phyloP scores from a whole-genome alignment of 2,113 vertebrate genomes.

The Nyctibius bracteatus region DNA sequence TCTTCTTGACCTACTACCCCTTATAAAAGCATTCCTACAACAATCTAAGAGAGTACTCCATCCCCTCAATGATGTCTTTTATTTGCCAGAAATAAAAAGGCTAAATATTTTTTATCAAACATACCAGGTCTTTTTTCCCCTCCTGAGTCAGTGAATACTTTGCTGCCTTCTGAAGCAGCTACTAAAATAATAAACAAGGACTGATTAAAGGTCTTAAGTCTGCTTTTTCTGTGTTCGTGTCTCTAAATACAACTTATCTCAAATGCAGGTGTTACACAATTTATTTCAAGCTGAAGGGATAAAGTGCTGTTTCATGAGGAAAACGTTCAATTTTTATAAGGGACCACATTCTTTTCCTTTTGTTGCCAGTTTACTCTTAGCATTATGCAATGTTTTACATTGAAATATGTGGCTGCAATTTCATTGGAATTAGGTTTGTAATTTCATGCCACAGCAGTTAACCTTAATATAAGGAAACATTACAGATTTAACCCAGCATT shows the following conservation, averaged over 20 bases:
- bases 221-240: neutral
- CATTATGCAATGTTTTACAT: neutral
- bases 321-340: neutral
- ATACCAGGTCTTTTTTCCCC: neutral
- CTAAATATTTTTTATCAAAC: neutral
- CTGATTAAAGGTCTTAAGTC: neutral
- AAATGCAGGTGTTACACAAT: neutral
- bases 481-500: neutral
- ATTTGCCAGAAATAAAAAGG: slow-evolving; percentile 22
- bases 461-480: neutral
- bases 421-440: neutral
- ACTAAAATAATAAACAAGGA: neutral
- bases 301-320: neutral
- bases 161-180: neutral
- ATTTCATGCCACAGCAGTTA: neutral
- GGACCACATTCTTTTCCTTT: neutral
- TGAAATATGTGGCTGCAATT: neutral
- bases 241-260: neutral
- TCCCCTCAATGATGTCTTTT: neutral
- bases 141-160: neutral
- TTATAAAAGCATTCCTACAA: slow-evolving; percentile 24
- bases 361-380: neutral
- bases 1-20: slow-evolving; percentile 24
- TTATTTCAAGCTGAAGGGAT: neutral
- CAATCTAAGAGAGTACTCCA: neutral